Base-by-base conservation (phyloP, 2,888 invertebrate genomes). In the Diadegma fenestrale region DNA sequence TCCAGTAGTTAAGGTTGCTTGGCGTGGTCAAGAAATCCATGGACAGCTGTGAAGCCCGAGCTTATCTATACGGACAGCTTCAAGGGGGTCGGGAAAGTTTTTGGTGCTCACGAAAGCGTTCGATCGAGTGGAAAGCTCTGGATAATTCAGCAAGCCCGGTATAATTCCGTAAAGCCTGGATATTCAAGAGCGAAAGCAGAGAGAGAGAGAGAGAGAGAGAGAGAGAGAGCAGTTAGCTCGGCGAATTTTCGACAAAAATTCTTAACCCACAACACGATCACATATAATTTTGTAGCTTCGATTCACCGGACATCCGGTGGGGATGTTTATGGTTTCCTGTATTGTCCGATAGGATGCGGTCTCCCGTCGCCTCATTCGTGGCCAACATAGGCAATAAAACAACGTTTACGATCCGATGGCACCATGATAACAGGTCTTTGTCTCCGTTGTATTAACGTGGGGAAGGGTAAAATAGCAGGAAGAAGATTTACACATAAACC, bases 241-340 rank as follows among this genome's bases (percentile, higher is more conserved):
- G 22, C 71, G 19, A 71, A 68, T 51, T 82, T 78, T 51, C 22
- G 7, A 37, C 43, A 66, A 68, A 76, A 75, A 68, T 73, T 54
- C 45, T 37, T 41, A 77, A 63, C 51, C 41, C 63, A 66, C 33
- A 30, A 26, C 43, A 22, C 51, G 61, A 61, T 54, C 72, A 72
- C 73, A 77, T 83, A 79, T 85, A 87, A 87, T 87, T 85, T 81
- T 64, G 51, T 43, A 66, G 82, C 43, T 71, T 66, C 84, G 63
- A 22, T 82, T 78, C 75, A 63, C 69, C 77, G 86, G 84, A 87
- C 80, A 77, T 80, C 69, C 75, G 76, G n/a, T 41, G 41, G 69
- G 80, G 84, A 80, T 86, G 82, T 84, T 87, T 87, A 86, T 86
- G 86, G 84, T 84, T 87, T 86, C 84, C 87, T 84, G 78, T 84